Conservation (phyloP, 2,113 vertebrate genomes). For the Zosterops hypoxanthus region DNA sequence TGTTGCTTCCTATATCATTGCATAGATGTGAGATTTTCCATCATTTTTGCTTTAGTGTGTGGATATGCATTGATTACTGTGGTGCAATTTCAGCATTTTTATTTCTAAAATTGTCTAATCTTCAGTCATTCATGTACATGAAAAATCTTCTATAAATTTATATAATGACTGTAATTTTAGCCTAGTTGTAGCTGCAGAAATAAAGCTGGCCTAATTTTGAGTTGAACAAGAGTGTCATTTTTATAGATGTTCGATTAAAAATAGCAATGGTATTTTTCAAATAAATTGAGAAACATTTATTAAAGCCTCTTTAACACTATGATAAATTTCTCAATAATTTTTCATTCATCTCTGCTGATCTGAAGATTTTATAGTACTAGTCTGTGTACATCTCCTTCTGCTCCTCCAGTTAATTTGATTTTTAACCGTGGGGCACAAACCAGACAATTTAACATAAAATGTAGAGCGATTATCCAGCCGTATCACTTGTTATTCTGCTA, state of each 20-base stretch:
- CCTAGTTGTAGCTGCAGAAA: neutral
- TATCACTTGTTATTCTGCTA: neutral
- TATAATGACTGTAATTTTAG: neutral
- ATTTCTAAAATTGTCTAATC: conserved; percentile 23
- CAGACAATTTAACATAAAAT: neutral
- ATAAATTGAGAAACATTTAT: neutral
- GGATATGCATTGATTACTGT: conserved; percentile 9
- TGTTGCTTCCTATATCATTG: conserved; percentile 5
- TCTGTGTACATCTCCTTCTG: neutral
- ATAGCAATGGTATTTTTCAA: neutral
- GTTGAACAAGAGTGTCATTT: neutral
- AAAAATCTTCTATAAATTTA: conserved; percentile 1
- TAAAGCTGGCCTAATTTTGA: neutral
- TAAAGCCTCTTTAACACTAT: neutral
- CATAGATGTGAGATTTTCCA: conserved; percentile 23
- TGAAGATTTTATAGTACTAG: neutral
- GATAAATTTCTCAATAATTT: neutral
- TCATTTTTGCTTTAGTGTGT: conserved; percentile 17
- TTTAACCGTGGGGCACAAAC: neutral
- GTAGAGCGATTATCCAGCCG: accelerated
- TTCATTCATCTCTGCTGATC: neutral
- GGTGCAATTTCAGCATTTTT: conserved; percentile 49
- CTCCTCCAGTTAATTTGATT: neutral
- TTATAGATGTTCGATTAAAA: neutral
- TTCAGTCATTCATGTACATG: conserved; percentile 10